phyloP scores from a whole-genome alignment of 2,113 vertebrate genomes.

The Osmerus eperlanus region DNA sequence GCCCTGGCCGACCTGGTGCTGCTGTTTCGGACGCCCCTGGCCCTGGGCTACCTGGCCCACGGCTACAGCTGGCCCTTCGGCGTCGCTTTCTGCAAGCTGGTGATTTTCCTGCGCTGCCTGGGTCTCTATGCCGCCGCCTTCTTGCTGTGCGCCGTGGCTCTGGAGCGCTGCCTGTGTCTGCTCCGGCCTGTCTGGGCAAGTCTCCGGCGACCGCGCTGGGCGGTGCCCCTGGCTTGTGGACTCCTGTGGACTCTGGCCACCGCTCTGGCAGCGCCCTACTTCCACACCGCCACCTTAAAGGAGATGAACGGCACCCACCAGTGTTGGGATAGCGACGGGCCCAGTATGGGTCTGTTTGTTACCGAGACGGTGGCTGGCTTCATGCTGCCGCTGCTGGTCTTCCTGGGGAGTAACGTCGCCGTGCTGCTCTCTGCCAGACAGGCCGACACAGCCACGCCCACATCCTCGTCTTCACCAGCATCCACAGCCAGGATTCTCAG shows the following conservation, averaged over 20 bases:
- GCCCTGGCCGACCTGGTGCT: slow-evolving; percentile 72
- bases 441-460: slow-evolving; percentile 17
- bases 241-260: slow-evolving; percentile 61
- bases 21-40: slow-evolving; percentile 65
- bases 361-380: slow-evolving; percentile 68
- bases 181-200: slow-evolving; percentile 72
- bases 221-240: slow-evolving; percentile 63
- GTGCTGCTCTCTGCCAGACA: slow-evolving; percentile 56
- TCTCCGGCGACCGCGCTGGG: slow-evolving; percentile 65
- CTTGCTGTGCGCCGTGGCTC: slow-evolving; percentile 69
- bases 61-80: slow-evolving; percentile 68
- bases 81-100: slow-evolving; percentile 41
- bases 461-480: slow-evolving; percentile 7
- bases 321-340: slow-evolving; percentile 33
- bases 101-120: slow-evolving; percentile 67
- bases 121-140: slow-evolving; percentile 71
- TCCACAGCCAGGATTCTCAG: slow-evolving; percentile 50
- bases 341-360: slow-evolving; percentile 45
- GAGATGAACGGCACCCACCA: rapidly evolving
- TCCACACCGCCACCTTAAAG: slow-evolving; percentile 24
- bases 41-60: slow-evolving; percentile 62
- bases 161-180: slow-evolving; percentile 75
- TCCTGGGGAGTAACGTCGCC: slow-evolving; percentile 68
- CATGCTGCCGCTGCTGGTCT: slow-evolving; percentile 69
- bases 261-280: slow-evolving; percentile 61